Conservation (phyloP, 1,140 invertebrate species). For the Temnothorax longispinosus region DNA sequence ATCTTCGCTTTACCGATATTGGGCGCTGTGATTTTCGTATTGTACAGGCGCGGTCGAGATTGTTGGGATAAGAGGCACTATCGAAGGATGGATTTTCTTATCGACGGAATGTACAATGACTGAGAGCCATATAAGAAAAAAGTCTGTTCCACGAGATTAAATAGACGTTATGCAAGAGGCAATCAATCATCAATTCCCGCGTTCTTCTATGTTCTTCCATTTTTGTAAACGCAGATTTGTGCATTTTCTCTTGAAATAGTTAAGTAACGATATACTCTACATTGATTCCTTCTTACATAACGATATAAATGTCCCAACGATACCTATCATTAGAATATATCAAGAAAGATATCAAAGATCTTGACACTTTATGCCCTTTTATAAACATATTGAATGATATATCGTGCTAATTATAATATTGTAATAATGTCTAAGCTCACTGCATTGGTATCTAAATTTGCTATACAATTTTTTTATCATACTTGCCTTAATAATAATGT, state of each 20-base stretch:
- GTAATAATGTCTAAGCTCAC: slow-evolving; percentile 8
- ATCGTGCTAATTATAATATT: slow-evolving; percentile 31
- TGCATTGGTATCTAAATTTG: slow-evolving; percentile 17
- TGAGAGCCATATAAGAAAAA: slow-evolving; percentile 74
- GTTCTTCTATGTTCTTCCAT: slow-evolving; percentile 1
- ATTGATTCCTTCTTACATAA: slow-evolving; percentile 18
- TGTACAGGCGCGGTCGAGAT: slow-evolving; percentile 89
- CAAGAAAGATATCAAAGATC: not conserved
- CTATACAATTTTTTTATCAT: slow-evolving; percentile 48
- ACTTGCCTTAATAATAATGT: slow-evolving; percentile 40
- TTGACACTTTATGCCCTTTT: slow-evolving; percentile 19
- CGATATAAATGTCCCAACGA: not conserved
- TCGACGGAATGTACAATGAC: slow-evolving; percentile 93
- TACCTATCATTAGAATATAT: slow-evolving; percentile 23
- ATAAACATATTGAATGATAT: slow-evolving; percentile 14
- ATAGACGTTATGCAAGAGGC: not conserved
- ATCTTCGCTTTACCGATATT: slow-evolving; percentile 89
- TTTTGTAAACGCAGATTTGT: slow-evolving; percentile 14
- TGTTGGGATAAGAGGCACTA: slow-evolving; percentile 92
- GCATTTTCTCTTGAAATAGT: not conserved
- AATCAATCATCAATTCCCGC: not conserved
- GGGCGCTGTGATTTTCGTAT: slow-evolving; percentile 87
- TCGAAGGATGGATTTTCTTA: slow-evolving; percentile 92
- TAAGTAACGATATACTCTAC: not conserved
- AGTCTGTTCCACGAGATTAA: slow-evolving; percentile 14